phyloP scores from a whole-genome alignment of 2,888 invertebrate genomes.

The Chirona hameri region DNA sequence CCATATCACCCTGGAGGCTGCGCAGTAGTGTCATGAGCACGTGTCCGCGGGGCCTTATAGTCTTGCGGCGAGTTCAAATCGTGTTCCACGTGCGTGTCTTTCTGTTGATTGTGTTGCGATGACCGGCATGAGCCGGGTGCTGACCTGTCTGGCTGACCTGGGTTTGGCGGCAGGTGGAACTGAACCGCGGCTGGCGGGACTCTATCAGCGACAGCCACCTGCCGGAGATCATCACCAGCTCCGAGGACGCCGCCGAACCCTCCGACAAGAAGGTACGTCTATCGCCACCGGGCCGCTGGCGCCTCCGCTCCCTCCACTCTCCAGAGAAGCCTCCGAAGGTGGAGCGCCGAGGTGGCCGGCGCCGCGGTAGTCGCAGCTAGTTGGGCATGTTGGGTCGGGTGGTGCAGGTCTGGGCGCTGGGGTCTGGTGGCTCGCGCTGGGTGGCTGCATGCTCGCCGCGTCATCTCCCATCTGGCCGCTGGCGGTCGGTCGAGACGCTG shows the following conservation, averaged over 20 bases:
- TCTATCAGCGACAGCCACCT: conserved; percentile 32
- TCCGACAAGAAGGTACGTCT: conserved; percentile 30
- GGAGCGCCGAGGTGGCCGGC: too few relatives aligned
- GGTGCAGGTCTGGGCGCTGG: too few relatives aligned
- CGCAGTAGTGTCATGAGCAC: neutral
- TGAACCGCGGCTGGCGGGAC: conserved; percentile 31
- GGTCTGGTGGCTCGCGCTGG: too few relatives aligned
- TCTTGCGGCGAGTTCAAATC: too few relatives aligned
- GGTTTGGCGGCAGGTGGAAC: conserved; percentile 30
- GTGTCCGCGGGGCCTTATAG: neutral
- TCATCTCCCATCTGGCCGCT: too few relatives aligned
- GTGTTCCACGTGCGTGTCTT: too few relatives aligned
- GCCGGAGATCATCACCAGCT: conserved; percentile 29
- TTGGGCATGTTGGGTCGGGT: too few relatives aligned
- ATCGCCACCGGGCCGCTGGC: neutral
- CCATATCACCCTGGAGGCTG: too few relatives aligned
- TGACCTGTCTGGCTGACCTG: too few relatives aligned
- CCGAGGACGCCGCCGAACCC: conserved; percentile 31
- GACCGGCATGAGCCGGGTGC: neutral
- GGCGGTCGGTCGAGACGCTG: too few relatives aligned
- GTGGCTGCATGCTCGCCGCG: too few relatives aligned
- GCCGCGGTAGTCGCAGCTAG: too few relatives aligned
- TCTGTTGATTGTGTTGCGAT: neutral
- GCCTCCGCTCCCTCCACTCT: neutral
- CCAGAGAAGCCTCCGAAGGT: neutral